Evolutionary conservation across 1,140 invertebrate genomes (phyloP), one percentile per base, ranked within the genome.

Genomic region (Formica exsecta): DNA sequence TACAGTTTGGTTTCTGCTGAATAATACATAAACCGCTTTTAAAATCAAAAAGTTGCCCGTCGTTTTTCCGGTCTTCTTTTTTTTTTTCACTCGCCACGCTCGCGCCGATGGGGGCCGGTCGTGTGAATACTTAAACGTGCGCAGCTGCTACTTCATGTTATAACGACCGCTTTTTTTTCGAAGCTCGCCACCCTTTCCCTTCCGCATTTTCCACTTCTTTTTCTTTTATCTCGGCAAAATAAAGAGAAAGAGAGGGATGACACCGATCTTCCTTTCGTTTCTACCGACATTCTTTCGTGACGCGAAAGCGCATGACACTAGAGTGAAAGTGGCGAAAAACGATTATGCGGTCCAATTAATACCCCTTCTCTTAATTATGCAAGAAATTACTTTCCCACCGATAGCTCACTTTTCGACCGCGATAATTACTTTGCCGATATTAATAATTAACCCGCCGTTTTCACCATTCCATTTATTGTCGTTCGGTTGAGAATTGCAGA

Each of bases 1-100:
- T 85, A 48, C 36, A 36, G 77, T 80, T 66, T 13, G 74, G 68
- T 90, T 90, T 79, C 70, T 64, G 51, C 86, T 90, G 89, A 90
- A 90, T 90, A 90, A 90, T 90, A 90, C 89, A 90, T 90, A 90
- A 90, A 88, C 81, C 81, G 83, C 76, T 90, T 90, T 90, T 86
- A 83, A 90, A 90, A 90, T 90, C 89, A 88, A 86, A 90, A 90
- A 86, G 86, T 83, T 90, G 19, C 29, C 74, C 2, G 22, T 54
- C 61, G 66, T n/a, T 70, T 75, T 51, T 87, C n/a, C 59, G 32
- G 19, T 8, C 48, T 22, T 32, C 8, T 41, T 38, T 54, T 66
- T n/a, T n/a, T n/a, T 62, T 85, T 36, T 64, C 22, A 77, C 7
- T 41, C 19, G 22, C 32, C 57, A 62, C 44, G 51, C 61, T 71